Evolutionary conservation across 2,888 invertebrate species (phyloP).

Genomic region (Dolomedes plantarius): DNA sequence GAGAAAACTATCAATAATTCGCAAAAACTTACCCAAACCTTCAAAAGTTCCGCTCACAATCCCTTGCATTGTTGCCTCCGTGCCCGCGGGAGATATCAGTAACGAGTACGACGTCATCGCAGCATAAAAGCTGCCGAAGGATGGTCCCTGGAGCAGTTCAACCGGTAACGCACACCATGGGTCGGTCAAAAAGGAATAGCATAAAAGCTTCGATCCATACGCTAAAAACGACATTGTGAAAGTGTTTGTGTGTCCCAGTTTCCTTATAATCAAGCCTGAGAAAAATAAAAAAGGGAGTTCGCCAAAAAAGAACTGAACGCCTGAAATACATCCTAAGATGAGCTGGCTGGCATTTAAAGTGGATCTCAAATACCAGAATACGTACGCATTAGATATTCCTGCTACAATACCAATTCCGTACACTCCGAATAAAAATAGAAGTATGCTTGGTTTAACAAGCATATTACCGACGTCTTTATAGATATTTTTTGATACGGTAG

Average conservation of each 20-base stretch:
- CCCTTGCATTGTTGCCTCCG: slow-evolving; percentile 87
- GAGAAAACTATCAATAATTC: too few relatives aligned
- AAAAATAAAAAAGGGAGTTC: slow-evolving; percentile 75
- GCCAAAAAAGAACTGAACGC: slow-evolving; percentile 72
- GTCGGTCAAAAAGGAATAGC: slow-evolving; percentile 87
- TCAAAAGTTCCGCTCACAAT: slow-evolving; percentile 92
- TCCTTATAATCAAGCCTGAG: slow-evolving; percentile 84
- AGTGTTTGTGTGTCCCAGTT: slow-evolving; percentile 86
- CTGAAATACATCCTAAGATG: slow-evolving; percentile 64
- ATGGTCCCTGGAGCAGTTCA: slow-evolving; percentile 90
- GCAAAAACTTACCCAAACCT: slow-evolving; percentile 83
- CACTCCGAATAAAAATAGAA: slow-evolving; percentile 54
- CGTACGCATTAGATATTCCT: slow-evolving; percentile 72
- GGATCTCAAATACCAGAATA: slow-evolving; percentile 72
- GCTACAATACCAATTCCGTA: slow-evolving; percentile 70
- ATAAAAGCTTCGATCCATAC: slow-evolving; percentile 86
- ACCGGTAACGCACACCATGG: slow-evolving; percentile 91
- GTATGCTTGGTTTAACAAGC: slow-evolving; percentile 16
- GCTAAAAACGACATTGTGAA: slow-evolving; percentile 89
- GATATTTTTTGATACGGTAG: slow-evolving; percentile 48
- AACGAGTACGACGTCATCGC: slow-evolving; percentile 72
- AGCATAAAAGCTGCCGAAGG: slow-evolving; percentile 89
- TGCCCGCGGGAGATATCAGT: slow-evolving; percentile 44
- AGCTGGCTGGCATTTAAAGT: slow-evolving; percentile 62
- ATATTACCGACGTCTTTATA: slow-evolving; percentile 52